Evolutionary conservation across 2,797 vertebrate genomes (phyloP), one percentile per base, ranked within the genome.

Genomic region (Taenioides sp.): DNA sequence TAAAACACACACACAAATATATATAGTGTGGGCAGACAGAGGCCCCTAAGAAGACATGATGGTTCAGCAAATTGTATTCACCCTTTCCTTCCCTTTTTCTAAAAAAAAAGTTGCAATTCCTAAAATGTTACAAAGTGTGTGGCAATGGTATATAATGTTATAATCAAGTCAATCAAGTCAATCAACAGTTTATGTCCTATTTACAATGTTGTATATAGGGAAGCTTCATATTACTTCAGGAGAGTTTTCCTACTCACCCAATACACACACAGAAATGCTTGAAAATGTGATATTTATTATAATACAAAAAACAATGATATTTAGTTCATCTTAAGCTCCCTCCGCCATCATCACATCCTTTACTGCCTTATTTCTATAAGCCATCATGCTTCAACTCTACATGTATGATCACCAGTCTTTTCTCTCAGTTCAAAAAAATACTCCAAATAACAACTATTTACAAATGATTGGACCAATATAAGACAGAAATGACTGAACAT

Each of bases 251-350:
- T 47, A 47, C 12, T 47, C 43, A 47, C 43, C 40, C 2, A 14
- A 14, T 14, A 43, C 12, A 14, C 40, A 43, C 3, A 12, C 12
- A 14, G 12, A 43, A 43, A 43, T 43, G 11, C 11, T 43, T 12
- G 40, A 43, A 43, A 43, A 43, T 43, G 12, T 43, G 40, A 14
- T 12, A 14, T 43, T 43, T 43, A 43, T 43, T 43, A 14, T 43
- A 43, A 14, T 43, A 43, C 14, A 47, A 47, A 16, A 47, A 75
- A 81, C 84, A 25, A 73, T 68, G 77, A 78, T 87, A 83, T 88
- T 88, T 88, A 83, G 70, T 82, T 85, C 75, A 87, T 84, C 83
- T 75, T 74, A 76, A 37, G 55, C 55, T 58, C 22, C 22, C 55
- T 25, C 23, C 14, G 23, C 55, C 76, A 31, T 71, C 71, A 69